Evolutionary conservation across 1,140 invertebrate genomes (phyloP), one percentile per base, ranked within the genome.

Genomic region (Spodoptera litura): DNA sequence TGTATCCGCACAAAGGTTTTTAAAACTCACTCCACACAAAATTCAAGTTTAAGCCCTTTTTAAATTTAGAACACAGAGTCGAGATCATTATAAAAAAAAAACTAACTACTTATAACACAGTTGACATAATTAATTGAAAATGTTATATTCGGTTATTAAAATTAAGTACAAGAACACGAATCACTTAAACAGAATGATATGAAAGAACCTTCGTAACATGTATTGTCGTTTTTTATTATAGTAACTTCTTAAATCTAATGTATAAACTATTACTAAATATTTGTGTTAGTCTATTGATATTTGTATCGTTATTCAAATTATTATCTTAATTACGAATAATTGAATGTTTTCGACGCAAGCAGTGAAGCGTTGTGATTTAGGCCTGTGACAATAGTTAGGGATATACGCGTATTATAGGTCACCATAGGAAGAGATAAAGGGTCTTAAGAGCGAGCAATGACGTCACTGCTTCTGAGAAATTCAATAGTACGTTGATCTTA

Each of bases 221-320:
- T 93, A 93, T 93, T 93, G 91, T 93, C 91, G 86, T 90, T 83
- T 89, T 86, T 85, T 83, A 90, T 93, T 91, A 88, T 82, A 77
- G 87, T 85, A 84, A 84, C 80, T 80, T 81, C 87, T 88, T 92
- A 89, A 56, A 64, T 61, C 81, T 88, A 86, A 79, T 83, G 61
- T 83, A 79, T 78, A 81, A 79, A 77, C 49, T 79, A 78, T 78
- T 53, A 52, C 72, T 75, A 75, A 75, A 61, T 75, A 58, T 81
- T 78, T 80, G 72, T 64, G 52, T 83, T 25, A 66, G 62, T 51
- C 44, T 68, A 68, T 83, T 78, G 49, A 49, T 83, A 72, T 75
- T 78, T 78, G 77, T 72, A 72, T 74, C 78, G 66, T 76, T 75
- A 75, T 75, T 62, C 58, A 75, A 64, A 75, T 20, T 75, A 52